These are phyloP conservation scores for Aphelocoma coerulescens DNA, from an alignment of 2,113 vertebrate genomes.

Conservation along the genomic window DNA sequence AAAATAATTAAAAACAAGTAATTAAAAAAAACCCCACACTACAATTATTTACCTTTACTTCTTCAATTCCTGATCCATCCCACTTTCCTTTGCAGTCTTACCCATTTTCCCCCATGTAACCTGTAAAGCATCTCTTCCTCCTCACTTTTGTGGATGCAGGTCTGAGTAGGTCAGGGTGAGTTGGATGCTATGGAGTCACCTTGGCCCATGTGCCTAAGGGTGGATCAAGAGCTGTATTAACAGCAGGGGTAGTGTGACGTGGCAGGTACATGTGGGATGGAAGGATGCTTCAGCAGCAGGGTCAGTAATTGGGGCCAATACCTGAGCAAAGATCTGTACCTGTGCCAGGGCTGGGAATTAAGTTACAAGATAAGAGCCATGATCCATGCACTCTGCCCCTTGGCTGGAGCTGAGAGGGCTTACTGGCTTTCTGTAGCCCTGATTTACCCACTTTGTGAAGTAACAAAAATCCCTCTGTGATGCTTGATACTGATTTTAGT, in stretches of 20 bases:
- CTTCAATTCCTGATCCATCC: neutral
- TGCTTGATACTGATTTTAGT: neutral
- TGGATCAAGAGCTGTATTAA: neutral
- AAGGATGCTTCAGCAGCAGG: neutral
- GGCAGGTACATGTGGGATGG: rapidly evolving
- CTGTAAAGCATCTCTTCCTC: neutral
- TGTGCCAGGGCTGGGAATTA: neutral
- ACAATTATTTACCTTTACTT: neutral
- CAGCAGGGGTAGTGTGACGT: neutral
- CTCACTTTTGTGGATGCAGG: neutral
- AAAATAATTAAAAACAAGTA: neutral
- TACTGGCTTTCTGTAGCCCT: neutral
- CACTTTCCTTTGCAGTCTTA: neutral
- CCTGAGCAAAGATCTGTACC: neutral
- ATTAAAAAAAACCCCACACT: neutral
- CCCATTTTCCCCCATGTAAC: neutral
- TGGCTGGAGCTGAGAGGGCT: neutral
- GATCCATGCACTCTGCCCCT: neutral
- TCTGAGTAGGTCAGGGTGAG: neutral
- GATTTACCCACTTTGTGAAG: neutral
- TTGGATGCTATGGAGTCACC: rapidly evolving
- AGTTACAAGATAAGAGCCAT: neutral
- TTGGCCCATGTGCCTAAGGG: neutral
- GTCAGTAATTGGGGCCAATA: neutral
- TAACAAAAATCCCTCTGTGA: neutral